These are phyloP conservation scores for Formicarius rufipectus DNA, from an alignment of 2,113 vertebrate species.

Conservation along the genomic window DNA sequence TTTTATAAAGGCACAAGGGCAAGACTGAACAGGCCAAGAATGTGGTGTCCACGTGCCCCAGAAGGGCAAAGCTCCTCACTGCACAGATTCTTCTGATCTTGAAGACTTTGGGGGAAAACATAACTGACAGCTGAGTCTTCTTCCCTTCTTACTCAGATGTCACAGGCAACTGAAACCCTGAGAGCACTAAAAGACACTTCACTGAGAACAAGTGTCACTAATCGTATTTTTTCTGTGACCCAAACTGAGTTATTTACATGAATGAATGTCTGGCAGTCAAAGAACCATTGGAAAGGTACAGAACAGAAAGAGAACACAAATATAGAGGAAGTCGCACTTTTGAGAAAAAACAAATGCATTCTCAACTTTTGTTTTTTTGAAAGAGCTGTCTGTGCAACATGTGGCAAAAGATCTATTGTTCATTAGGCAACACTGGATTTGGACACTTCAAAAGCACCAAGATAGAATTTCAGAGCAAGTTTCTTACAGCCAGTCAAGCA, in stretches of 20 bases:
- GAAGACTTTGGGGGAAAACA: neutral
- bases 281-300: neutral
- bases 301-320: neutral
- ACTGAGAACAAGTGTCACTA: neutral
- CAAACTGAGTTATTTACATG: neutral
- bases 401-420: neutral
- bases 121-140: neutral
- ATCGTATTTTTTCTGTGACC: neutral
- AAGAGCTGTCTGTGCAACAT: neutral
- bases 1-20: neutral
- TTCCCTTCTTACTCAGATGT: neutral
- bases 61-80: neutral
- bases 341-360: too few species aligned
- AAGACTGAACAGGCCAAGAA: neutral
- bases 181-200: neutral
- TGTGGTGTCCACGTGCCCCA: neutral
- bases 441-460: neutral
- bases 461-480: neutral
- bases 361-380: neutral
- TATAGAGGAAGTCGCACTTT: neutral
- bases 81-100: neutral
- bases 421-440: neutral
- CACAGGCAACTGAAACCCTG: fast-evolving
- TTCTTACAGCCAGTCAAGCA: neutral
- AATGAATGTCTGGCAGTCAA: neutral